Evolutionary conservation across 2,113 vertebrate genomes (phyloP).

Genomic region (Castor canadensis): DNA sequence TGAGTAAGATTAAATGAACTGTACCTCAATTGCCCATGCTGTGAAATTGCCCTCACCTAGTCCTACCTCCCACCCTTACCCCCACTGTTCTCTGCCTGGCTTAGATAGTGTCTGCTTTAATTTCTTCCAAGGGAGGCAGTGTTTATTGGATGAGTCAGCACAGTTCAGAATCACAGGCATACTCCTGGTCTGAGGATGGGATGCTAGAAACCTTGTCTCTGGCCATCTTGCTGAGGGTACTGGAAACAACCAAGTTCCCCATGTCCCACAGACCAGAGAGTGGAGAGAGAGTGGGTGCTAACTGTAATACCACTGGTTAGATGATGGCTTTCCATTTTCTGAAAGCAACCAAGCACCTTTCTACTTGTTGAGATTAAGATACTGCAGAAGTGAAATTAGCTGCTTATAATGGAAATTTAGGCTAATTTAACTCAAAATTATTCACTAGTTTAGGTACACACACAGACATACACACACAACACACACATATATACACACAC

Average conservation of each 20-base stretch:
- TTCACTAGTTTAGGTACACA: no score
- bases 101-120: not conserved
- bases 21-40: not conserved
- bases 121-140: not conserved
- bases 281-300: no score
- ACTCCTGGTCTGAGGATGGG: not conserved
- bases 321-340: not conserved
- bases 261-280: not conserved
- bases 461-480: not conserved
- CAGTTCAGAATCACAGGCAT: not conserved
- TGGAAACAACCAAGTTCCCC: not conserved
- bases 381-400: not conserved
- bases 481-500: not conserved
- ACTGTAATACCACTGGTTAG: not conserved
- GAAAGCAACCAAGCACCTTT: not conserved
- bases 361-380: not conserved
- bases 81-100: not conserved
- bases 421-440: constrained; percentile 39
- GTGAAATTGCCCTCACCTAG: not conserved
- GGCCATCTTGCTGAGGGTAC: not conserved
- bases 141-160: not conserved
- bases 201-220: not conserved
- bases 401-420: not conserved
- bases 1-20: not conserved
- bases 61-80: no score